phyloP scores from a whole-genome alignment of 2,113 vertebrate genomes.

The Myotis yumanensis region DNA sequence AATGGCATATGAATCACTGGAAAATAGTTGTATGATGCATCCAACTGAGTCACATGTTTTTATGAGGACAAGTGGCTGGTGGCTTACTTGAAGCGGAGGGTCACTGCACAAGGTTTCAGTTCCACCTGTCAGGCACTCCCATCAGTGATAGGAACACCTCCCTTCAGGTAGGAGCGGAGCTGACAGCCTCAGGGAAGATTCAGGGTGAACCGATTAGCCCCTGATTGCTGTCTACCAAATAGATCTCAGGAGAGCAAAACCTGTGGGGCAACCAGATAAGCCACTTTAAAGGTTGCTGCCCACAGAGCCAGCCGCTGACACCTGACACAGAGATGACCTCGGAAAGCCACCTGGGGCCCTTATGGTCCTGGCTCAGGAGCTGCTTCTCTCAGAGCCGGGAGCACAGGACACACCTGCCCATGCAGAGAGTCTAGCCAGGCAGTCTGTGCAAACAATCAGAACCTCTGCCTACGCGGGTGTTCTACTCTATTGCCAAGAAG shows the following conservation, averaged over 20 bases:
- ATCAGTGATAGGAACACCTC: background rate
- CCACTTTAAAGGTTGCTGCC: background rate
- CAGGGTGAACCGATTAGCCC: background rate
- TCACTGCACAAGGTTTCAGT: background rate
- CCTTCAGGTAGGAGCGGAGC: background rate
- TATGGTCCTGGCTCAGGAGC: too few relatives aligned
- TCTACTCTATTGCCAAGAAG: background rate
- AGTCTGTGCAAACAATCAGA: background rate
- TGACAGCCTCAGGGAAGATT: background rate
- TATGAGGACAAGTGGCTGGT: background rate
- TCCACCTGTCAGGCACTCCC: background rate
- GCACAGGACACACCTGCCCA: background rate
- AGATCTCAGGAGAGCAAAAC: background rate
- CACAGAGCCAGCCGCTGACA: background rate
- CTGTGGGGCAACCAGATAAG: background rate
- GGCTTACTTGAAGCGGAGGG: background rate
- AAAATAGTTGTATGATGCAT: background rate
- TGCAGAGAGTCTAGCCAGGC: background rate
- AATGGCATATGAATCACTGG: background rate
- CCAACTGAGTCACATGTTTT: background rate
- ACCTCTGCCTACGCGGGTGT: background rate
- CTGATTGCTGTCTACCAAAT: background rate
- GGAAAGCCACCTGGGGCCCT: background rate
- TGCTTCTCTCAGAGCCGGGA: background rate
- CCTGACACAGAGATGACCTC: background rate